These are phyloP conservation scores for Hanleya hanleyi DNA, from an alignment of 2,888 invertebrate genomes.

Conservation along the genomic window DNA sequence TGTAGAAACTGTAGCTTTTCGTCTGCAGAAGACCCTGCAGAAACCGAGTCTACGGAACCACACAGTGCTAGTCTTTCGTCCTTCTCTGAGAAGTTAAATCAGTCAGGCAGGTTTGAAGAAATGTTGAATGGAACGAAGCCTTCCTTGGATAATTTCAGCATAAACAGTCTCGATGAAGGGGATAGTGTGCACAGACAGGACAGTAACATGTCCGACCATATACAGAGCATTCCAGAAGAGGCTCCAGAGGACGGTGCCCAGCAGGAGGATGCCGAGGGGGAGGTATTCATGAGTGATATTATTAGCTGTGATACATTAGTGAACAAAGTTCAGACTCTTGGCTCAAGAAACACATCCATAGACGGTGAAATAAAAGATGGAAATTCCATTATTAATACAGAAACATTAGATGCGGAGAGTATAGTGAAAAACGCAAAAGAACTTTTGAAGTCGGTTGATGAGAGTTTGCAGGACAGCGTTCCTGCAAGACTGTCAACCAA, in stretches of 20 bases:
- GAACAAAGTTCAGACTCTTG: too few species aligned
- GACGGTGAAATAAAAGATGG: neutral
- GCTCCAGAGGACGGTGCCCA: slow-evolving; percentile 2
- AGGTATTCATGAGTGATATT: neutral
- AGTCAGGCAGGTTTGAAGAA: slow-evolving; percentile 51
- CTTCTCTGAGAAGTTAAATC: slow-evolving; percentile 26
- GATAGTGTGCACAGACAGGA: slow-evolving; percentile 51
- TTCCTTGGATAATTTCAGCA: slow-evolving; percentile 64
- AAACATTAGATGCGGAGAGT: slow-evolving; percentile 32
- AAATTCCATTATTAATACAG: too few species aligned
- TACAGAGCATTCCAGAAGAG: slow-evolving; percentile 56
- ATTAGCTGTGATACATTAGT: too few species aligned
- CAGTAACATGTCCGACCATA: slow-evolving; percentile 57
- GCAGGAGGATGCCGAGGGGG: neutral
- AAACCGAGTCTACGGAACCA: neutral
- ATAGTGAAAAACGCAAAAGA: slow-evolving; percentile 55
- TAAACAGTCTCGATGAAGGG: slow-evolving; percentile 64
- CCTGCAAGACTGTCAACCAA: too few species aligned
- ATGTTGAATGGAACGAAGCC: slow-evolving; percentile 53
- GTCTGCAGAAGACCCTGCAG: slow-evolving; percentile 46
- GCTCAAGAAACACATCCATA: too few species aligned
- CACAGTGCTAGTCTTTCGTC: neutral
- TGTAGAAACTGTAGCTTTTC: slow-evolving; percentile 42
- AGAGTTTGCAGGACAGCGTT: slow-evolving; percentile 50
- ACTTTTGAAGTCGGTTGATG: slow-evolving; percentile 53